Base-by-base conservation (phyloP, 2,113 vertebrate genomes). In the Penelope pileata region DNA sequence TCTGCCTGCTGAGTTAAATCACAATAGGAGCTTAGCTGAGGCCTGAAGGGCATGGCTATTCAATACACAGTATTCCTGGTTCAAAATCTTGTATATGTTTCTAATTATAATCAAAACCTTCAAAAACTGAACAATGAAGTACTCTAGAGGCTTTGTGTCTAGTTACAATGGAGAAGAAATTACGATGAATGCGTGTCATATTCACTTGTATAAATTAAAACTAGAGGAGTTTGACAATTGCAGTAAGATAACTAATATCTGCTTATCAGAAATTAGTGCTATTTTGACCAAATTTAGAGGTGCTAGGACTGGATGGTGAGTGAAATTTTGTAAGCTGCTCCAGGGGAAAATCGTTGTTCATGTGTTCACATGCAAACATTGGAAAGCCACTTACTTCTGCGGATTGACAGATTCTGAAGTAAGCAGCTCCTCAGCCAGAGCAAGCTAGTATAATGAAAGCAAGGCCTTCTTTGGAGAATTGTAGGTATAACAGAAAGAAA, bases 401-500 rank as follows among this genome's bases (percentile, higher is more conserved):
- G 40, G 32, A 78, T 68, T 36, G 47, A 51, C 24, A 93, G 75
- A 86, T 88, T 86, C 48, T 93, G 68, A 94, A 94, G 51, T 23
- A 53, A 19, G 23, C 48, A 91, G 77, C 72, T 96, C 12, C 73
- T 78, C 42, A 8, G 19, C 72, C 67, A 80, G 48, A 85, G 48
- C 43, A 76, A 34, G 90, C 34, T 29, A 93, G 16, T 19, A 6
- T 81, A 96, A 95, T 94, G 72, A 95, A 94, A 96, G 34, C 32
- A 70, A 96, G 64, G 76, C 81, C 34, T 85, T 95, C 83, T 95
- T 94, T 86, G 58, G 64, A 93, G 60, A 92, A 19, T 58, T 67
- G 40, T 89, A 88, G 94, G 79, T 62, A 77, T 87, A 95, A 95
- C 83, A 34, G 76, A 95, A 94, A 92, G 32, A 92, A 97, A 96